Percentiles rank a stretch among this genome's conserved stretches.
phyloP scores from a whole-genome alignment of 64 coral and sea anemone genomes.

The Stichodactyla helianthus region DNA sequence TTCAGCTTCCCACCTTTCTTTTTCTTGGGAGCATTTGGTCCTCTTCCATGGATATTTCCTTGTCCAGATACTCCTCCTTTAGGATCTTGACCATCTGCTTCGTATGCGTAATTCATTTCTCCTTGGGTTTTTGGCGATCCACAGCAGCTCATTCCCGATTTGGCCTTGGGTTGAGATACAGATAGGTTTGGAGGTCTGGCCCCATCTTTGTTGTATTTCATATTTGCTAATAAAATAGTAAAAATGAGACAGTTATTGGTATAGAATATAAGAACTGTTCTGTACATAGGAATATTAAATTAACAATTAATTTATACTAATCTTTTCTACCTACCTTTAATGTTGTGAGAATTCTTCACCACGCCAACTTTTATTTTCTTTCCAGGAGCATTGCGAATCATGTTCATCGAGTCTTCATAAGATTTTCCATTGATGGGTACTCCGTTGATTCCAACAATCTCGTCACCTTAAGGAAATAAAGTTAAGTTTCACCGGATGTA shows the following conservation, averaged over 20 bases:
- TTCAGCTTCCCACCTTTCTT: background rate
- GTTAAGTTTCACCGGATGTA: background rate
- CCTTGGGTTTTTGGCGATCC: constrained; percentile 25
- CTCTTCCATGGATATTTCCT: constrained; percentile 4
- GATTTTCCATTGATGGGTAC: constrained; percentile 7
- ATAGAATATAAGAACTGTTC: too few species aligned
- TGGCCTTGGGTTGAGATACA: constrained; percentile 8
- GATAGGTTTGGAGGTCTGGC: background rate
- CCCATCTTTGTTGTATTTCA: constrained; percentile 14
- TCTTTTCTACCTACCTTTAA: constrained; percentile 1
- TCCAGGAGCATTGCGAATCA: constrained; percentile 3
- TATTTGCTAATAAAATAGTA: background rate
- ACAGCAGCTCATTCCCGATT: background rate
- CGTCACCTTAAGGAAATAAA: background rate
- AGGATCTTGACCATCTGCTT: background rate
- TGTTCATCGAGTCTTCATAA: constrained; percentile 17
- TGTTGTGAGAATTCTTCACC: constrained; percentile 13
- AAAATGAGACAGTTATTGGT: background rate
- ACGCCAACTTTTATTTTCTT: constrained; percentile 11
- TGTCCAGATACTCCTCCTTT: background rate
- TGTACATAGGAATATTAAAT: too few species aligned
- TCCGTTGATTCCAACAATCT: constrained; percentile 23
- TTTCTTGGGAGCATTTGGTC: background rate
- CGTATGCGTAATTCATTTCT: constrained; percentile 24
- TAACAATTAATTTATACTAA: too few species aligned